phyloP scores from a whole-genome alignment of 92 coral and sea anemone genomes.

The Zoanthus sociatus region DNA sequence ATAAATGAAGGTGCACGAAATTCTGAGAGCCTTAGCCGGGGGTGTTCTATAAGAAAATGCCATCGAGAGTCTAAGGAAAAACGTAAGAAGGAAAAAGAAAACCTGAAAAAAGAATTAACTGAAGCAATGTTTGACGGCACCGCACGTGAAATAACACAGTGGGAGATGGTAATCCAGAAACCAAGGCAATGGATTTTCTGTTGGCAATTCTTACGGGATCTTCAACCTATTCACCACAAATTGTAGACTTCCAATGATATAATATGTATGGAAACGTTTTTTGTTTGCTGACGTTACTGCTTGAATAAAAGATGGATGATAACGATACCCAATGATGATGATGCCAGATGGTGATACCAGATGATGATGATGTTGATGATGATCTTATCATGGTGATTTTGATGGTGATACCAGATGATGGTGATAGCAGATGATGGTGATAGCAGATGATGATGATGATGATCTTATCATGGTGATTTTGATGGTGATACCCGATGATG shows the following conservation, averaged over 20 bases:
- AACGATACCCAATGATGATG: too few species aligned
- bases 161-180: slow-evolving; percentile 84
- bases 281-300: neutral
- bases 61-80: slow-evolving; percentile 36
- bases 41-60: slow-evolving; percentile 19
- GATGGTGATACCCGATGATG: too few species aligned
- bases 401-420: too few species aligned
- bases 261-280: neutral
- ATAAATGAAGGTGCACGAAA: slow-evolving; percentile 20
- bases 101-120: slow-evolving; percentile 57
- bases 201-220: slow-evolving; percentile 91
- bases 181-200: slow-evolving; percentile 97
- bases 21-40: neutral
- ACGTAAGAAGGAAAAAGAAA: slow-evolving; percentile 47
- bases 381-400: too few species aligned
- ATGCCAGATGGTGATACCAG: too few species aligned
- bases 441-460: too few species aligned
- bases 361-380: too few species aligned
- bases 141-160: slow-evolving; percentile 83
- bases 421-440: too few species aligned
- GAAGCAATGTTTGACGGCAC: slow-evolving; percentile 74
- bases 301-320: too few species aligned
- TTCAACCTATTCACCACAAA: slow-evolving; percentile 66
- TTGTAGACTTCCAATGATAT: neutral
- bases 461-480: too few species aligned